Evolutionary conservation across 2,113 vertebrate genomes (phyloP).

Genomic region (Nesoenas mayeri): DNA sequence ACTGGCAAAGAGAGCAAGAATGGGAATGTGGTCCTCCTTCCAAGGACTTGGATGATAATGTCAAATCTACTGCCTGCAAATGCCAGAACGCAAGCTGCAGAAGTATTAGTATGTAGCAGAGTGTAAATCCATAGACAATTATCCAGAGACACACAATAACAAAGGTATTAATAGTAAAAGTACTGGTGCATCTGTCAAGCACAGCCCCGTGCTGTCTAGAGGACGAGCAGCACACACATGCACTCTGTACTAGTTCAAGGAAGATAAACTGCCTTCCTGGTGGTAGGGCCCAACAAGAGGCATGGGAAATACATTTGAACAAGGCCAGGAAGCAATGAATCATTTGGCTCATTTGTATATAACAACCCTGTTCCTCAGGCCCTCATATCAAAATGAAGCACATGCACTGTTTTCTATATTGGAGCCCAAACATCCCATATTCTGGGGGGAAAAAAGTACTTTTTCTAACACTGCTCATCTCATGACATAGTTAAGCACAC

Average conservation of each 20-base stretch:
- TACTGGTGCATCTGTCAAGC: not conserved
- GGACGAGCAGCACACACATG: not conserved
- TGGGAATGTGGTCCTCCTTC: not conserved
- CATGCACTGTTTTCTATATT: accelerated
- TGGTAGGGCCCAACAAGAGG: not conserved
- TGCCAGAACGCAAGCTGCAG: not conserved
- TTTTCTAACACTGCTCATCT: not conserved
- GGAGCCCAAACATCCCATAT: not conserved
- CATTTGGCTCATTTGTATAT: not conserved
- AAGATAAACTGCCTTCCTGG: not conserved
- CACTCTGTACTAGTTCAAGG: not conserved
- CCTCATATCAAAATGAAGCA: not conserved
- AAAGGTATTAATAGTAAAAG: not conserved
- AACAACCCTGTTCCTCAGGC: not conserved
- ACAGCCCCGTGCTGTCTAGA: not conserved
- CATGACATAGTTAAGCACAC: not conserved
- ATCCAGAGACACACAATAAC: not conserved
- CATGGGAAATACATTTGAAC: not conserved
- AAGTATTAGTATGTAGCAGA: not conserved
- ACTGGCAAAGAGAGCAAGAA: no score
- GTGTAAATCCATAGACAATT: not conserved
- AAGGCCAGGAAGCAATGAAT: not conserved
- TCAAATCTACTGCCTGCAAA: not conserved
- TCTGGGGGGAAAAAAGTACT: not conserved
- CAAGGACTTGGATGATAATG: accelerated